These are phyloP conservation scores for Crotalus tigris DNA, from an alignment of 2,113 vertebrate species.

Conservation along the genomic window DNA sequence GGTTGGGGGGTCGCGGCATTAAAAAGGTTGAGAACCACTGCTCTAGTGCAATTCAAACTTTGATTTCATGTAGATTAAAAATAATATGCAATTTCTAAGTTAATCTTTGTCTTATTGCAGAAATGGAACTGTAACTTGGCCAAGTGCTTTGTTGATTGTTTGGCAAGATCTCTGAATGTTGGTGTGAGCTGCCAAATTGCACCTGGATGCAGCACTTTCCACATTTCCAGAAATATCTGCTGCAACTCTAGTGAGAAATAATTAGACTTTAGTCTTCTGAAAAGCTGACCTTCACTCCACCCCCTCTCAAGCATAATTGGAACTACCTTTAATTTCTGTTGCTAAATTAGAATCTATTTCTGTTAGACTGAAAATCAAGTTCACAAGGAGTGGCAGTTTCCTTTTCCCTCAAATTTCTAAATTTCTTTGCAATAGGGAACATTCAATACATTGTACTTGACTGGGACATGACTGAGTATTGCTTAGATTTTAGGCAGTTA, in stretches of 20 bases:
- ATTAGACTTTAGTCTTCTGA: neutral
- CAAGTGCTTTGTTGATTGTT: slow-evolving; percentile 21
- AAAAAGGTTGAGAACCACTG: too few species aligned
- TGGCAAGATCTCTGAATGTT: slow-evolving; percentile 20
- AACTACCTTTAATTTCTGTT: too few species aligned
- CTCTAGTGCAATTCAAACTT: slow-evolving; percentile 36
- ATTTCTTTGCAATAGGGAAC: neutral
- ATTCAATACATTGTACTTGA: neutral
- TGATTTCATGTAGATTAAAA: slow-evolving; percentile 32
- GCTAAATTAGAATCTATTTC: neutral
- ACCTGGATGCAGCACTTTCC: neutral
- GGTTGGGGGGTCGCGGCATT: too few species aligned
- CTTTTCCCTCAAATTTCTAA: neutral
- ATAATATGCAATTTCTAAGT: slow-evolving; percentile 33
- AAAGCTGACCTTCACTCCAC: neutral
- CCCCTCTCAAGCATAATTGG: neutral
- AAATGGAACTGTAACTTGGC: slow-evolving; percentile 41
- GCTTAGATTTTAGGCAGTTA: neutral
- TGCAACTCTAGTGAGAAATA: neutral
- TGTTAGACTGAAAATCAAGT: neutral
- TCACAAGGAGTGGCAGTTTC: neutral
- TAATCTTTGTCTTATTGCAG: slow-evolving; percentile 13
- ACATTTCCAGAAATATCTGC: neutral
- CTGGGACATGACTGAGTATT: too few species aligned
- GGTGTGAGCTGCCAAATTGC: slow-evolving; percentile 23